Conservation (phyloP, 2,888 invertebrate species). For the Agrochola macilenta region DNA sequence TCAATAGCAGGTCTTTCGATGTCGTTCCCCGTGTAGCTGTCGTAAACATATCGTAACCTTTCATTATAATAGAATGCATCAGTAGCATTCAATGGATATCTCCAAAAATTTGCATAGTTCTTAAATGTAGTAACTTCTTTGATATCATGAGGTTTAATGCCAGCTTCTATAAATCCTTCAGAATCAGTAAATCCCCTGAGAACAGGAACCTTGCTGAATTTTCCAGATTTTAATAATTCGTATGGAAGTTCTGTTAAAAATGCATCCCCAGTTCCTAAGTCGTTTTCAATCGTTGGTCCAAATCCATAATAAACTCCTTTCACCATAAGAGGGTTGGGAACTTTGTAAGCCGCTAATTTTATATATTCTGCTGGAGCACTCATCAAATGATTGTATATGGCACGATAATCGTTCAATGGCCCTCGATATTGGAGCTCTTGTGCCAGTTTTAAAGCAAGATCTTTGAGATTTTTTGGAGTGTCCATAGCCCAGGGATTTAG, state of each 20-base stretch:
- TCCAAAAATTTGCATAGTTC: slow-evolving; percentile 69
- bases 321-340: slow-evolving; percentile 27
- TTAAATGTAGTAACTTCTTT: slow-evolving; percentile 67
- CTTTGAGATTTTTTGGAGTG: slow-evolving; percentile 65
- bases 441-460: slow-evolving; percentile 67
- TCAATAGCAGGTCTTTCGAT: slow-evolving; percentile 70
- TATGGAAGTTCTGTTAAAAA: slow-evolving; percentile 79
- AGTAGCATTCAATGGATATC: slow-evolving; percentile 43
- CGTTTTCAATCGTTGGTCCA: slow-evolving; percentile 78
- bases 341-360: slow-evolving; percentile 58
- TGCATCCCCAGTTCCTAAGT: slow-evolving; percentile 71
- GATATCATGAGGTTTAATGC: slow-evolving; percentile 68
- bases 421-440: slow-evolving; percentile 71
- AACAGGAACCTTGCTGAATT: slow-evolving; percentile 81
- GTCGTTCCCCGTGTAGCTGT: slow-evolving; percentile 53
- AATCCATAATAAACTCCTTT: slow-evolving; percentile 67
- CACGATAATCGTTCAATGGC: slow-evolving; percentile 62
- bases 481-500: slow-evolving; percentile 78
- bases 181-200: slow-evolving; percentile 83
- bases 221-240: slow-evolving; percentile 78
- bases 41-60: slow-evolving; percentile 58
- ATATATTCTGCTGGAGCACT: slow-evolving; percentile 61
- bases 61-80: slow-evolving; percentile 64
- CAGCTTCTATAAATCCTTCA: slow-evolving; percentile 71
- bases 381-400: slow-evolving; percentile 69